Evolutionary conservation across 2,888 invertebrate genomes (phyloP).

Genomic region (Cephus runcator): DNA sequence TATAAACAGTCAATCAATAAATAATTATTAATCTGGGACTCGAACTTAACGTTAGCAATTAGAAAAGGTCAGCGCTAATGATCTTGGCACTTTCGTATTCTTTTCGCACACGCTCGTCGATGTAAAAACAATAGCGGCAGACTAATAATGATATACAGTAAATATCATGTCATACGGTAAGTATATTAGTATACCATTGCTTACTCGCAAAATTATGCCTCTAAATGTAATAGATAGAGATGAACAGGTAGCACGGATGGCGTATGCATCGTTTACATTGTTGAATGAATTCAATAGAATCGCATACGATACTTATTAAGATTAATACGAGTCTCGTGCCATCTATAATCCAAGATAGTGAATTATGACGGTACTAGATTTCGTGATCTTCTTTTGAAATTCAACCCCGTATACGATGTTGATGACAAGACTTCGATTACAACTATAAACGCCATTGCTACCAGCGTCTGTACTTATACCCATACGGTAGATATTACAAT

Average conservation of each 20-base stretch:
- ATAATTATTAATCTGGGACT: not conserved
- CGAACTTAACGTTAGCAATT: not conserved
- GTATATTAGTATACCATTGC: slow-evolving; percentile 32
- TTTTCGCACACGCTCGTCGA: slow-evolving; percentile 2
- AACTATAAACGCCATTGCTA: not conserved
- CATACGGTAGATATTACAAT: not conserved
- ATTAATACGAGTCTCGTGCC: not conserved
- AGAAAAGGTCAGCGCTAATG: not conserved
- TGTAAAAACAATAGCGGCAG: slow-evolving; percentile 21
- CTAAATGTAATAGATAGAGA: slow-evolving; percentile 19
- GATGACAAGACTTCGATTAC: not conserved
- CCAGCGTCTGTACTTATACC: not conserved
- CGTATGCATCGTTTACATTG: not conserved
- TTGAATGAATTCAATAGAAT: not conserved
- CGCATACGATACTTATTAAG: not conserved
- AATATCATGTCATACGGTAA: slow-evolving; percentile 35
- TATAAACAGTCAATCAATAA: not conserved
- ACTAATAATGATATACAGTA: slow-evolving; percentile 26
- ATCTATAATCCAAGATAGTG: not conserved
- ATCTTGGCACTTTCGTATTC: not conserved
- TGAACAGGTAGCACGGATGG: not conserved
- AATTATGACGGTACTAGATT: not conserved
- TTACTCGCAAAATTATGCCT: slow-evolving; percentile 30
- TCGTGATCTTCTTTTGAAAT: not conserved
- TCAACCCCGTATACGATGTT: not conserved